These are phyloP conservation scores for Eidolon helvum DNA, from an alignment of 2,113 vertebrate species.

Conservation along the genomic window DNA sequence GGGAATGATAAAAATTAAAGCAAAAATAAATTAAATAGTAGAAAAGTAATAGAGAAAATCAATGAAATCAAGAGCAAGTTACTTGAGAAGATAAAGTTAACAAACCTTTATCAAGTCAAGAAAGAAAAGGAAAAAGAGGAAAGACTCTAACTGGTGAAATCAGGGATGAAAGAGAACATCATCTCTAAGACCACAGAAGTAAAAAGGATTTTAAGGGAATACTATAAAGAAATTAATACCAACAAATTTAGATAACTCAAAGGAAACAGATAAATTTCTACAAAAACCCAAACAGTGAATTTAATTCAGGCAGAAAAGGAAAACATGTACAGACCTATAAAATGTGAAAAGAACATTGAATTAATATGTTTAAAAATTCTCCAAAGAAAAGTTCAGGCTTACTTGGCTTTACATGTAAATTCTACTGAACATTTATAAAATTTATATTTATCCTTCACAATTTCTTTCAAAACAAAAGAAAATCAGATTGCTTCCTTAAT, in stretches of 20 bases:
- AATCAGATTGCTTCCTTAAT: background rate
- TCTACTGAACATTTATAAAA: background rate
- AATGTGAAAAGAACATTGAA: background rate
- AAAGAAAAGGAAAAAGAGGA: background rate
- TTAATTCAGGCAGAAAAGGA: background rate
- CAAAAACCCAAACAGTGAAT: background rate
- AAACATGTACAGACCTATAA: background rate
- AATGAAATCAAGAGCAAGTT: background rate
- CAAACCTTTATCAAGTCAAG: background rate
- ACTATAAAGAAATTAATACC: background rate
- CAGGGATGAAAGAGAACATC: background rate
- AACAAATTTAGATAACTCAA: background rate
- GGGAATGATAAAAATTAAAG: background rate
- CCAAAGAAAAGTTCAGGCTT: background rate
- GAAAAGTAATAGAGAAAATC: background rate
- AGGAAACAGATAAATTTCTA: background rate
- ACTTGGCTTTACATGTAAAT: background rate
- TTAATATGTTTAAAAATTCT: background rate
- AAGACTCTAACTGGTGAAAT: background rate
- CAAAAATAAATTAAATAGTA: background rate
- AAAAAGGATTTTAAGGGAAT: background rate
- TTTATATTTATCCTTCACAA: background rate
- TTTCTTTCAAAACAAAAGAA: background rate
- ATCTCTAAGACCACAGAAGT: background rate
- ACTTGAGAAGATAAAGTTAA: background rate